Conservation (phyloP, 2,888 invertebrate species). For the Drosophila nigricruria region DNA sequence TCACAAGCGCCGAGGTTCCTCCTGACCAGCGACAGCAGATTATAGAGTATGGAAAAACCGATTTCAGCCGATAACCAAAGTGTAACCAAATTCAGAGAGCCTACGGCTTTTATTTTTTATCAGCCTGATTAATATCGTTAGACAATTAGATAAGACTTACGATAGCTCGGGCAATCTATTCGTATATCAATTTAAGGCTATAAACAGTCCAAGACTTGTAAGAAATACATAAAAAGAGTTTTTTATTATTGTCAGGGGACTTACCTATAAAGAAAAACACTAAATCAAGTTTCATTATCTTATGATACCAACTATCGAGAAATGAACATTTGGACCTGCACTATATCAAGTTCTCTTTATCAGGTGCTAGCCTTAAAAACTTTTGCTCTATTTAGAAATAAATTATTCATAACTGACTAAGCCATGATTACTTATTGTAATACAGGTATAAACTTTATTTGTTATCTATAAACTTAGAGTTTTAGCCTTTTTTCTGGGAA, state of each 20-base stretch:
- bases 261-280: neutral
- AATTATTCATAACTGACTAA: neutral
- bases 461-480: neutral
- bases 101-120: neutral
- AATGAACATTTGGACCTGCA: conserved; percentile 5
- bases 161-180: neutral
- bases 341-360: neutral
- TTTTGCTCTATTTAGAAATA: neutral
- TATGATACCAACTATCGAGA: conserved; percentile 3
- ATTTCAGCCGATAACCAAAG: neutral
- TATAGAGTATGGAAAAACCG: conserved; percentile 25
- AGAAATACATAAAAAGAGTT: neutral
- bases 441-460: neutral
- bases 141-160: conserved; percentile 4
- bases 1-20: conserved; percentile 39
- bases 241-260: conserved; percentile 2
- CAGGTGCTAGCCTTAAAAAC: neutral
- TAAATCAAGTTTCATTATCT: conserved; percentile 11
- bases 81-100: conserved; percentile 1
- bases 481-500: neutral
- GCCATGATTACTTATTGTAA: neutral
- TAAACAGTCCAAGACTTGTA: neutral
- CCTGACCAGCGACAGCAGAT: conserved; percentile 39
- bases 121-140: conserved; percentile 2
- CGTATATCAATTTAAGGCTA: conserved; percentile 1